Conservation (phyloP, 2,797 vertebrate genomes). For the Microcaecilia unicolor region DNA sequence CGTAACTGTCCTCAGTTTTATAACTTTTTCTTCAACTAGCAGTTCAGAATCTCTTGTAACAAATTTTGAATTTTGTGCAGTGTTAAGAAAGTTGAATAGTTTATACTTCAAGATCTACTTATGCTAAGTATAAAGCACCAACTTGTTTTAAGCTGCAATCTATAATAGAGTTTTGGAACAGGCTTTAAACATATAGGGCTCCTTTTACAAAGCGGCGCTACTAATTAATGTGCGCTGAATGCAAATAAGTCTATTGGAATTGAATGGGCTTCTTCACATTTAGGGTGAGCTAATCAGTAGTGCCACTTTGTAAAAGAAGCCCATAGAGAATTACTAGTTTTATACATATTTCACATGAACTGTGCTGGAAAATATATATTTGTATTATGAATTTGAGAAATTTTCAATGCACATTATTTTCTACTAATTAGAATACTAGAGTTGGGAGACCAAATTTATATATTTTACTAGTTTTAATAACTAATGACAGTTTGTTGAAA, state of each 20-base stretch:
- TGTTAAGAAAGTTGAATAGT: constrained; percentile 46
- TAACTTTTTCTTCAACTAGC: constrained; percentile 13
- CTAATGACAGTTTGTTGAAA: constrained; percentile 26
- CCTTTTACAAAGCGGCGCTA: no score
- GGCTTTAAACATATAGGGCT: constrained; percentile 80
- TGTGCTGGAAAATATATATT: no score
- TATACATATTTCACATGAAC: constrained; percentile 76
- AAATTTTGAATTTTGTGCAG: constrained; percentile 44
- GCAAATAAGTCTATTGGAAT: no score
- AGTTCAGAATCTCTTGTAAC: constrained; percentile 30
- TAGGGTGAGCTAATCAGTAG: no score
- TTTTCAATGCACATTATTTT: constrained; percentile 55
- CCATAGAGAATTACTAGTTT: constrained; percentile 59
- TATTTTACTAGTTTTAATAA: constrained; percentile 44
- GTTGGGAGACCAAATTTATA: constrained; percentile 50
- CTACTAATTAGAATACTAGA: constrained; percentile 80
- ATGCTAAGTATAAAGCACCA: constrained; percentile 53
- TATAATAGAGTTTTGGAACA: constrained; percentile 41
- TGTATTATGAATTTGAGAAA: constrained; percentile 29
- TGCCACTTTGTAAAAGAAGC: no score
- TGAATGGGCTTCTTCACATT: no score
- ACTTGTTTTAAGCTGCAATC: constrained; percentile 57
- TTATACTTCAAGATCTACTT: constrained; percentile 51
- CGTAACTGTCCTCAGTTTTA: constrained; percentile 31
- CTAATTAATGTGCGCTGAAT: no score